A percentile compares a stretch with the other conserved stretches of the same genome.
phyloP scores from a whole-genome alignment of 2,113 vertebrate species.

The Rhea pennata region DNA sequence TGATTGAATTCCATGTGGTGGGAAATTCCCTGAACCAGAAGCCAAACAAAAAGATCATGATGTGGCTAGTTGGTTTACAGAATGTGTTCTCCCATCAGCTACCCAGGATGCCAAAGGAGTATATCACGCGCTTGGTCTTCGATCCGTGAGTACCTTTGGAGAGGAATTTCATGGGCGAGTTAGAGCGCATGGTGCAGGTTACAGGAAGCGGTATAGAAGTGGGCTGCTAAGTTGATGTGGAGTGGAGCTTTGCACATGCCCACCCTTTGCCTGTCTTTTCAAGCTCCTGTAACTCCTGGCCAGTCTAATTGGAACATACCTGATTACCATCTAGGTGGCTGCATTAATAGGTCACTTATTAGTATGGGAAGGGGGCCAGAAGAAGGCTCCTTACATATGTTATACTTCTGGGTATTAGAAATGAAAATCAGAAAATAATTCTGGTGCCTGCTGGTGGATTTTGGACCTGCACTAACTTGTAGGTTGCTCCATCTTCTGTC shows the following conservation, averaged over 20 bases:
- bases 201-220: background rate
- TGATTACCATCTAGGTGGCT: background rate
- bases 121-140: conserved; percentile 97
- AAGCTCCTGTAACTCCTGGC: background rate
- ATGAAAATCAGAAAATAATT: background rate
- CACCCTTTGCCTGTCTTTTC: background rate
- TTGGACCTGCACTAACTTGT: background rate
- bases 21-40: conserved; percentile 97
- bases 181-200: background rate
- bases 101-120: conserved; percentile 98
- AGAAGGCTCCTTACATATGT: background rate
- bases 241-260: background rate
- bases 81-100: conserved; percentile 99
- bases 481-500: background rate
- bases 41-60: conserved; percentile 96
- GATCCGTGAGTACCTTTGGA: conserved; percentile 87
- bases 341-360: background rate
- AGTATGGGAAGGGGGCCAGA: background rate
- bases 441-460: background rate
- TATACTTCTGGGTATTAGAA: background rate
- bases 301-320: background rate
- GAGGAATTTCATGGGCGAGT: background rate
- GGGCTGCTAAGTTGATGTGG: background rate
- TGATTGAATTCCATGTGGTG: conserved; percentile 97
- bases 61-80: conserved; percentile 98